Conservation (phyloP, 2,113 vertebrate species). For the Takifugu bimaculatus region DNA sequence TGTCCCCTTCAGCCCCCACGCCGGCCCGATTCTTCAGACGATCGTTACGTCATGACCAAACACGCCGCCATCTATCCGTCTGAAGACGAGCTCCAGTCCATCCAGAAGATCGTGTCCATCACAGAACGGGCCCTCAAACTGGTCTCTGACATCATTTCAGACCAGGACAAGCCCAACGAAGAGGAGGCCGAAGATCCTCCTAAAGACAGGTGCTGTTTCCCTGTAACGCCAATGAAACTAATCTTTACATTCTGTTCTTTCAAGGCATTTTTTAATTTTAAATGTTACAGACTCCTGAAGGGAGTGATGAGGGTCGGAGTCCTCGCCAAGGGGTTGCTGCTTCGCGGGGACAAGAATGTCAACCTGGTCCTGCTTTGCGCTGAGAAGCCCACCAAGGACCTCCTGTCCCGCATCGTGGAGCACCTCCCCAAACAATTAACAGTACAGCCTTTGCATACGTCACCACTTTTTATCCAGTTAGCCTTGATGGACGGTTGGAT, state of each 20-base stretch:
- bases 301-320: slow-evolving; percentile 96
- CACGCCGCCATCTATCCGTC: slow-evolving; percentile 96
- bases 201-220: slow-evolving; percentile 79
- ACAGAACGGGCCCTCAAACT: slow-evolving; percentile 96
- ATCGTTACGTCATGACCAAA: slow-evolving; percentile 97
- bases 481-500: no score
- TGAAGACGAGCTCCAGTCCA: slow-evolving; percentile 94
- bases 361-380: slow-evolving; percentile 93
- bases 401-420: slow-evolving; percentile 88
- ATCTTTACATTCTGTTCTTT: no score
- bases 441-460: slow-evolving; percentile 61
- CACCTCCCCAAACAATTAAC: slow-evolving; percentile 93
- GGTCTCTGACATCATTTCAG: slow-evolving; percentile 93
- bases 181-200: slow-evolving; percentile 86
- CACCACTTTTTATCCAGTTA: not conserved
- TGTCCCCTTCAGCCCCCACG: slow-evolving; percentile 81
- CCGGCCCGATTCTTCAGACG: slow-evolving; percentile 94
- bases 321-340: slow-evolving; percentile 93
- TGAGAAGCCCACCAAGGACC: slow-evolving; percentile 87
- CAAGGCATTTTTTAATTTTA: not conserved
- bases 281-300: slow-evolving; percentile 83
- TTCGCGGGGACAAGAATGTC: slow-evolving; percentile 92
- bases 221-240: no score
- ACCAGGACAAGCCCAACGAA: slow-evolving; percentile 87
- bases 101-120: slow-evolving; percentile 98